Evolutionary conservation across 2,888 invertebrate species (phyloP).

Genomic region (Sinotaia quadrata): DNA sequence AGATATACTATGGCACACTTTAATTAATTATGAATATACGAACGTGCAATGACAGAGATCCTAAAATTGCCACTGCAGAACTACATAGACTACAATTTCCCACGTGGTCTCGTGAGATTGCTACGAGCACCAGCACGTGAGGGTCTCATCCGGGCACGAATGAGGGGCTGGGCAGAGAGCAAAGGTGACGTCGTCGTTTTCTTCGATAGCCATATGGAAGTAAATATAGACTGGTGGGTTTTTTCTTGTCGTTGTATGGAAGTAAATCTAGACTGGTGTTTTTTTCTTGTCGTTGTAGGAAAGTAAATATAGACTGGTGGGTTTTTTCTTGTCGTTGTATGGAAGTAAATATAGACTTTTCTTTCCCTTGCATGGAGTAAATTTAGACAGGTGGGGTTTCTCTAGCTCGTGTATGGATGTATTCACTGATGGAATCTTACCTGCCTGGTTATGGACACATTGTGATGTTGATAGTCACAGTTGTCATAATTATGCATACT

Average conservation of each 20-base stretch:
- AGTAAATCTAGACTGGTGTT: constrained; percentile 41
- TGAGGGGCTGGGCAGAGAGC: constrained; percentile 32
- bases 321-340: too few species aligned
- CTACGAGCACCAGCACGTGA: constrained; percentile 37
- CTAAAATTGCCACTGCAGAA: constrained; percentile 30
- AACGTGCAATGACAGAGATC: too few species aligned
- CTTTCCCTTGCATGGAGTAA: constrained; percentile 49
- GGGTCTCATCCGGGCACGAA: constrained; percentile 43
- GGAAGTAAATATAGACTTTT: constrained; percentile 40
- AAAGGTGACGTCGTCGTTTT: constrained; percentile 43
- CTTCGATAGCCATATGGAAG: constrained; percentile 51
- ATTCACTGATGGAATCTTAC: too few species aligned
- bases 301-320: constrained; percentile 47
- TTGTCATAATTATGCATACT: too few species aligned
- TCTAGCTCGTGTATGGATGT: too few species aligned
- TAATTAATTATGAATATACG: too few species aligned
- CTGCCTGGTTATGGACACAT: too few species aligned
- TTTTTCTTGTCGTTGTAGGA: constrained; percentile 48
- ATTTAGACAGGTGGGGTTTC: constrained; percentile 45
- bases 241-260: too few species aligned
- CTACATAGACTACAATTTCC: constrained; percentile 39
- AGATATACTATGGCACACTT: too few species aligned
- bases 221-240: constrained; percentile 46
- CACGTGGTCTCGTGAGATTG: constrained; percentile 37
- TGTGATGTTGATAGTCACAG: too few species aligned